These are phyloP conservation scores for Leptopterna dolabrata DNA, from an alignment of 2,888 invertebrate species.

Conservation along the genomic window DNA sequence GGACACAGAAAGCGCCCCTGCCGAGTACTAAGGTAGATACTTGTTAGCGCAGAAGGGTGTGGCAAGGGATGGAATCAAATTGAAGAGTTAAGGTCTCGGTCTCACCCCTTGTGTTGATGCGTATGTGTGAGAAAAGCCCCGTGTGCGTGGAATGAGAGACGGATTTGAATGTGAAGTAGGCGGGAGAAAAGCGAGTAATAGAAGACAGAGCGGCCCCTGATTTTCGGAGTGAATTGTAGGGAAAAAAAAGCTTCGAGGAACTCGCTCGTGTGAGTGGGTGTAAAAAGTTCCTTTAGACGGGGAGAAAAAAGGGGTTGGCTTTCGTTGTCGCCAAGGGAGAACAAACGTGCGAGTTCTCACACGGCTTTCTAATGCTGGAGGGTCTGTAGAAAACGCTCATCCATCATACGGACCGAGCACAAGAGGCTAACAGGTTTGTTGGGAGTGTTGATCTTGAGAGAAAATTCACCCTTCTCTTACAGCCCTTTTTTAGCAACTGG, in stretches of 20 bases:
- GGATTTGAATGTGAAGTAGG: conserved; percentile 53
- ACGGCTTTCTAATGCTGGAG: conserved; percentile 4
- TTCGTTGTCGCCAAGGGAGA: not conserved
- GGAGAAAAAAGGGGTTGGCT: conserved; percentile 9
- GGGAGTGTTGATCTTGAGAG: conserved; percentile 55
- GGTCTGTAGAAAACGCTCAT: conserved; percentile 40
- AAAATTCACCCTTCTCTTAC: conserved; percentile 9
- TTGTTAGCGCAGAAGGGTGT: conserved; percentile 32
- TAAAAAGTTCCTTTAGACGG: not conserved
- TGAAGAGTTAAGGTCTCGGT: conserved; percentile 50
- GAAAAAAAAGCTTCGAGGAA: conserved; percentile 35
- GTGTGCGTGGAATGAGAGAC: conserved; percentile 3
- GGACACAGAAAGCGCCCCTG: conserved; percentile 27
- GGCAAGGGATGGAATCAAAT: conserved; percentile 42
- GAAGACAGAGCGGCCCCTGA: conserved; percentile 47
- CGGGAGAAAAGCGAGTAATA: conserved; percentile 49
- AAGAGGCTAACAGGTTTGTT: conserved; percentile 47
- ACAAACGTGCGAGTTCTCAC: conserved; percentile 50
- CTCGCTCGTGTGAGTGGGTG: conserved; percentile 25
- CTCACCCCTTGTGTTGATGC: conserved; percentile 5
- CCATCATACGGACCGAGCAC: conserved; percentile 44
- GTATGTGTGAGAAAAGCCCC: not conserved
- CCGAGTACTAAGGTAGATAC: conserved; percentile 26
- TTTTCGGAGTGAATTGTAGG: conserved; percentile 49
- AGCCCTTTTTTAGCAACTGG: conserved; percentile 48